These are phyloP conservation scores for Temnothorax unifasciatus DNA, from an alignment of 2,888 invertebrate genomes.

Conservation along the genomic window DNA sequence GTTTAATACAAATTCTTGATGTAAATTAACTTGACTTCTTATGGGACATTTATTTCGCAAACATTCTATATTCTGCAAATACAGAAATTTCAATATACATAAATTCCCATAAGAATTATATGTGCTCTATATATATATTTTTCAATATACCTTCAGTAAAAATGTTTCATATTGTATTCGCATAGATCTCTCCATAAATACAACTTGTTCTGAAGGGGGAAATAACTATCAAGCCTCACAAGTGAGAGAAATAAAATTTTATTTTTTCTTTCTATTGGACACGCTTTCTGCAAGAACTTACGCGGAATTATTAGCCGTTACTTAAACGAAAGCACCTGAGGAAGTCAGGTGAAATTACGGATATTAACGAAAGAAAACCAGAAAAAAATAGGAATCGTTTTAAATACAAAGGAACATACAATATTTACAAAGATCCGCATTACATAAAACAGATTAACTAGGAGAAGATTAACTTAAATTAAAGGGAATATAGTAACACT, in stretches of 20 bases:
- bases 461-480: constrained; percentile 1
- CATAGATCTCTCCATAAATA: not conserved
- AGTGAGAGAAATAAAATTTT: constrained; percentile 26
- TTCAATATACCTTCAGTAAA: not conserved
- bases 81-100: constrained; percentile 14
- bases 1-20: constrained; percentile 30
- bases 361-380: constrained; percentile 28
- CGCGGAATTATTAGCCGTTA: constrained; percentile 38
- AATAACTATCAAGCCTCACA: constrained; percentile 41
- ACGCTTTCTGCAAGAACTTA: constrained; percentile 13
- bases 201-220: not conserved
- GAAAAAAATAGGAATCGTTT: not conserved
- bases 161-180: constrained; percentile 14
- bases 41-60: constrained; percentile 13
- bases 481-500: not conserved
- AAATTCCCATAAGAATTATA: not conserved
- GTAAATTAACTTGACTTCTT: constrained; percentile 25
- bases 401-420: constrained; percentile 18
- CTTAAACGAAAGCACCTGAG: constrained; percentile 16
- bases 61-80: not conserved
- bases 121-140: not conserved
- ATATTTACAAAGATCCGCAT: constrained; percentile 24
- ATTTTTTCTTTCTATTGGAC: constrained; percentile 36
- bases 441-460: not conserved
- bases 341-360: constrained; percentile 17